Evolutionary conservation across 1,140 invertebrate genomes (phyloP).

Genomic region (Drosophila orosa): DNA sequence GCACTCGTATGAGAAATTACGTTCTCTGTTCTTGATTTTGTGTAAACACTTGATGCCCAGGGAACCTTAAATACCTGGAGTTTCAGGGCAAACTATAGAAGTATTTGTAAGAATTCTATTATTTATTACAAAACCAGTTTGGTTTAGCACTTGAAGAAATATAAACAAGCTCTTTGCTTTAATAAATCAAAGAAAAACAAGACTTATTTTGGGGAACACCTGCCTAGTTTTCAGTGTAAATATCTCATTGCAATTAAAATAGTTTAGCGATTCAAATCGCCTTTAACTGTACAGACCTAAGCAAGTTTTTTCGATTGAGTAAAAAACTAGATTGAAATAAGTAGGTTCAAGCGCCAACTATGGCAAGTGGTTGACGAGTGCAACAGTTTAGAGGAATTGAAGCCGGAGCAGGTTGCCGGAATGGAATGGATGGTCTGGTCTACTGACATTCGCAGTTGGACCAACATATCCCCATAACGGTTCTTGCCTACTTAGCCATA

Average conservation of each 20-base stretch:
- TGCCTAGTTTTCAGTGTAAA: not conserved
- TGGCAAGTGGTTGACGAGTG: constrained; percentile 28
- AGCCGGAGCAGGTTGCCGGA: constrained; percentile 16
- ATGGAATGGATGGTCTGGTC: constrained; percentile 21
- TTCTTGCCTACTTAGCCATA: constrained; percentile 37
- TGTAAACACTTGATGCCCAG: not conserved
- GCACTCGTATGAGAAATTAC: constrained; percentile 6
- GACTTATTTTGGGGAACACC: too few relatives aligned
- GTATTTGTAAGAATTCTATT: not conserved
- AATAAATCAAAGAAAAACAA: not conserved
- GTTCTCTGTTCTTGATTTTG: constrained; percentile 7
- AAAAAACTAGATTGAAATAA: constrained; percentile 39
- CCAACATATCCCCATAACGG: constrained; percentile 25
- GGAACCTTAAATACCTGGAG: not conserved
- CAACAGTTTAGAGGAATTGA: constrained; percentile 1
- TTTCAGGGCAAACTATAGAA: not conserved
- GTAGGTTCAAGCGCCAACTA: constrained; percentile 24
- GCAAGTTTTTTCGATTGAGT: constrained; percentile 18
- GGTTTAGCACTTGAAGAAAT: not conserved
- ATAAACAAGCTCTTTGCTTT: too few relatives aligned
- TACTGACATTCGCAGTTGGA: constrained; percentile 28
- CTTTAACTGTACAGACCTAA: constrained; percentile 17
- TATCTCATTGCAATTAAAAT: constrained; percentile 26
- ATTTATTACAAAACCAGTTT: constrained; percentile 1
- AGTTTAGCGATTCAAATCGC: constrained; percentile 11